These are phyloP conservation scores for Eristalinus aeneus DNA, from an alignment of 2,888 invertebrate species.

Conservation along the genomic window DNA sequence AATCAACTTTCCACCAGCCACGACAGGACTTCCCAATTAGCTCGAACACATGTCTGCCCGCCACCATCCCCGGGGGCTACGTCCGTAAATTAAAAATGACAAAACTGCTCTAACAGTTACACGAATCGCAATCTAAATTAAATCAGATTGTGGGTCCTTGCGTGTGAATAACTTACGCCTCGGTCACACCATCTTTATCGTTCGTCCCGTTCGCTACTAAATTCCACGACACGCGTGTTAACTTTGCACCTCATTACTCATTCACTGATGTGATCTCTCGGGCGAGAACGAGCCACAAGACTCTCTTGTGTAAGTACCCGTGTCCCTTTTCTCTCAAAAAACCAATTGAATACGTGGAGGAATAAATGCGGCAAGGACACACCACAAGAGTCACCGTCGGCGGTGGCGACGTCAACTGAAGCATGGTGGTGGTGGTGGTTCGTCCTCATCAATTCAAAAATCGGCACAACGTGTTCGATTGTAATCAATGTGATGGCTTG, in stretches of 20 bases:
- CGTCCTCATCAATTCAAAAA: conserved; percentile 39
- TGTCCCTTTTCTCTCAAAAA: conserved; percentile 14
- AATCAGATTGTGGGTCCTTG: conserved; percentile 53
- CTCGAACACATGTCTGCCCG: conserved; percentile 29
- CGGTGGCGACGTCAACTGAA: conserved; percentile 1
- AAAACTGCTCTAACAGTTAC: conserved; percentile 34
- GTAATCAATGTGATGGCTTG: conserved; percentile 64
- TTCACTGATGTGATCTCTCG: conserved; percentile 37
- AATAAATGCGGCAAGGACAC: neutral
- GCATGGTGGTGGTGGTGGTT: neutral
- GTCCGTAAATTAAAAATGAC: conserved; percentile 55
- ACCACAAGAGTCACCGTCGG: neutral
- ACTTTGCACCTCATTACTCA: conserved; percentile 57
- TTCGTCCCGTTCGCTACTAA: conserved; percentile 7
- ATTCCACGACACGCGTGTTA: conserved; percentile 50
- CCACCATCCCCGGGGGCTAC: conserved; percentile 10
- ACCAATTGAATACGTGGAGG: neutral
- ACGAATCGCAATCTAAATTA: conserved; percentile 47
- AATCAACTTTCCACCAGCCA: conserved; percentile 33
- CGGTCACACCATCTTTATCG: conserved; percentile 41
- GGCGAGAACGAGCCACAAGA: conserved; percentile 12
- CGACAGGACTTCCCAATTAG: conserved; percentile 33
- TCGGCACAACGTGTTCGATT: conserved; percentile 55
- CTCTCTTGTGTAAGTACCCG: neutral
- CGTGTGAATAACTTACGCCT: conserved; percentile 56